A percentile compares a stretch with the other conserved stretches of the same genome.
phyloP scores from a whole-genome alignment of 1,140 invertebrate genomes.

The Meloidogyne hapla region DNA sequence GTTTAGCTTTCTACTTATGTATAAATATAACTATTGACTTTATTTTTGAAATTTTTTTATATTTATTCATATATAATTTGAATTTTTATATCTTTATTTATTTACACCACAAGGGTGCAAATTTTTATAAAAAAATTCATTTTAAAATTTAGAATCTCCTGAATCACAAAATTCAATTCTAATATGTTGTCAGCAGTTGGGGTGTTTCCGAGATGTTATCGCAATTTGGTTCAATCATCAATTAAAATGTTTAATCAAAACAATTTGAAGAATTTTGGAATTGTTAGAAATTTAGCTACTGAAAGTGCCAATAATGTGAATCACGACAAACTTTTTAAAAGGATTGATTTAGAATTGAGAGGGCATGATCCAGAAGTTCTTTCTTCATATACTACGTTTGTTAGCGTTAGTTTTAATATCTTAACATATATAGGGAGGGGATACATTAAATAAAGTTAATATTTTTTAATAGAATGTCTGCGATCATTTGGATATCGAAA shows the following conservation, averaged over 20 bases:
- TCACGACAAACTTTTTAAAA: constrained; percentile 50
- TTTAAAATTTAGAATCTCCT: too few species aligned
- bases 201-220: neutral
- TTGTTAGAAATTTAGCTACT: neutral
- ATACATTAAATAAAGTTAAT: too few species aligned
- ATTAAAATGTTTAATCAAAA: neutral
- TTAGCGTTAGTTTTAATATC: constrained; percentile 34
- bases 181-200: neutral
- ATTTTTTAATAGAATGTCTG: constrained; percentile 48
- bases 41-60: too few species aligned
- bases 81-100: too few species aligned
- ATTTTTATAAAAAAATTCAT: too few species aligned
- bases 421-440: too few species aligned
- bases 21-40: too few species aligned
- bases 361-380: constrained; percentile 59
- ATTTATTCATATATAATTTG: too few species aligned
- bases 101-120: too few species aligned
- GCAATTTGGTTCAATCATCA: neutral
- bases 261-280: neutral
- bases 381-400: constrained; percentile 57
- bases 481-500: constrained; percentile 47
- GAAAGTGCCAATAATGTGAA: neutral
- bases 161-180: too few species aligned
- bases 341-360: constrained; percentile 57
- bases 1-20: too few species aligned